Evolutionary conservation across 2,113 vertebrate species (phyloP).

Genomic region (Pantherophis guttatus): DNA sequence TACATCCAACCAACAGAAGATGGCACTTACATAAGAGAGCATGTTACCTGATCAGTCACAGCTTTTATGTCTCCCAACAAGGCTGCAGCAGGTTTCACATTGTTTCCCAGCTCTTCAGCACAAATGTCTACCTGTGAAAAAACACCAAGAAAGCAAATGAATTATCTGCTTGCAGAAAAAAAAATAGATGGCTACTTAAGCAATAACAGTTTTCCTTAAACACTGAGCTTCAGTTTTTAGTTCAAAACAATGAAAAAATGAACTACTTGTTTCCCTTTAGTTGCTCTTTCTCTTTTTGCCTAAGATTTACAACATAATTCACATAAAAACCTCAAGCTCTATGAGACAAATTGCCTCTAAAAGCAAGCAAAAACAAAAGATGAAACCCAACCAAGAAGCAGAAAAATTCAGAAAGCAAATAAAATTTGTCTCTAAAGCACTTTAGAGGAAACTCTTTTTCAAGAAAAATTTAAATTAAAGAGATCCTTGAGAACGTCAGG

Average conservation of each 20-base stretch:
- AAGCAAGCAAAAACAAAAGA: not conserved
- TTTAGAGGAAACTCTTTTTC: not conserved
- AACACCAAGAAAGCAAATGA: not conserved
- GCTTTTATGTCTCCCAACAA: slow-evolving; percentile 86
- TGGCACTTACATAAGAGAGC: slow-evolving; percentile 24
- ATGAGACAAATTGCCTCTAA: not conserved
- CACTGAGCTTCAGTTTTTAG: not conserved
- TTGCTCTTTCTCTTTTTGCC: not conserved
- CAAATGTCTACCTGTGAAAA: slow-evolving; percentile 85
- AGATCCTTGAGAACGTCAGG: not conserved
- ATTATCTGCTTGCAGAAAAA: not conserved
- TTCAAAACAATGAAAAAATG: not conserved
- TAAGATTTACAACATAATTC: not conserved
- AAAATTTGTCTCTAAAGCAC: not conserved
- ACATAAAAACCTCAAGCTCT: not conserved
- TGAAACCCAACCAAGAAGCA: not conserved
- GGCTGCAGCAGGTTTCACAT: slow-evolving; percentile 81
- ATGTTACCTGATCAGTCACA: slow-evolving; percentile 81
- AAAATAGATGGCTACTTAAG: not conserved
- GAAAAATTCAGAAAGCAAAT: not conserved
- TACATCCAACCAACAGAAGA: not conserved
- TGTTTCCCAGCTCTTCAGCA: slow-evolving; percentile 96
- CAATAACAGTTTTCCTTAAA: not conserved
- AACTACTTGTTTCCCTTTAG: not conserved
- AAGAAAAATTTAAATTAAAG: not conserved